Percentiles rank a stretch among this genome's conserved stretches.
phyloP scores from a whole-genome alignment of 2,797 vertebrate genomes.

The Telmatherina bonti region DNA sequence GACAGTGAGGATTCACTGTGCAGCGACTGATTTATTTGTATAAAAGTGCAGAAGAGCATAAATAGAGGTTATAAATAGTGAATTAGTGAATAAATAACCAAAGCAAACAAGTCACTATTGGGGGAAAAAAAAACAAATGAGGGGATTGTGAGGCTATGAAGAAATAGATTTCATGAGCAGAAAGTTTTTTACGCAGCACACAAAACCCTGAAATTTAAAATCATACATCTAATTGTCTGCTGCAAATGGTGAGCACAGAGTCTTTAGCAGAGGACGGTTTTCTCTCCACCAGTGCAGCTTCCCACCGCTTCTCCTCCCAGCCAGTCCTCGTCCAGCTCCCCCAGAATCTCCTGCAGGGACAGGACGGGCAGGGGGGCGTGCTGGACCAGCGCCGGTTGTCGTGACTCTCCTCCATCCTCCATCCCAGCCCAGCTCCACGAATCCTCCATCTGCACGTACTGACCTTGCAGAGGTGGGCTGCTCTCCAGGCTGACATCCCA shows the following conservation, averaged over 20 bases:
- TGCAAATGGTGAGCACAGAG: background rate
- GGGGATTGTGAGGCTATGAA: background rate
- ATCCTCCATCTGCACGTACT: slow-evolving; percentile 50
- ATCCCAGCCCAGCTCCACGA: slow-evolving; percentile 42
- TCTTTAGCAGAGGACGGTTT: slow-evolving; percentile 49
- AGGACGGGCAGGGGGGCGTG: slow-evolving; percentile 71
- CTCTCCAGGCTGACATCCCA: slow-evolving; percentile 67
- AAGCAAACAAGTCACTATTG: background rate
- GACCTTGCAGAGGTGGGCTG: slow-evolving; percentile 39
- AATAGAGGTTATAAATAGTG: slow-evolving; percentile 65
- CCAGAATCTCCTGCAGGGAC: slow-evolving; percentile 81
- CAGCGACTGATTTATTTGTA: slow-evolving; percentile 60
- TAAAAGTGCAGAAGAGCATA: slow-evolving; percentile 69
- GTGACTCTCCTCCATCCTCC: slow-evolving; percentile 34
- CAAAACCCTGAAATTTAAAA: slow-evolving; percentile 22
- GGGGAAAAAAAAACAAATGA: background rate
- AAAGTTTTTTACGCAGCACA: background rate
- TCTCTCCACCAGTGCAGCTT: slow-evolving; percentile 10
- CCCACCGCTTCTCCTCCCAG: slow-evolving; percentile 58
- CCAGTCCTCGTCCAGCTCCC: slow-evolving; percentile 78
- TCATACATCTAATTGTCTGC: slow-evolving; percentile 38
- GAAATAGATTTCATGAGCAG: background rate
- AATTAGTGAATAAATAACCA: slow-evolving; percentile 44
- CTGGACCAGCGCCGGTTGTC: background rate
- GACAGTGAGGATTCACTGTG: background rate